These are phyloP conservation scores for Steinernema carpocapsae DNA, from an alignment of 2,888 invertebrate genomes.

Conservation along the genomic window DNA sequence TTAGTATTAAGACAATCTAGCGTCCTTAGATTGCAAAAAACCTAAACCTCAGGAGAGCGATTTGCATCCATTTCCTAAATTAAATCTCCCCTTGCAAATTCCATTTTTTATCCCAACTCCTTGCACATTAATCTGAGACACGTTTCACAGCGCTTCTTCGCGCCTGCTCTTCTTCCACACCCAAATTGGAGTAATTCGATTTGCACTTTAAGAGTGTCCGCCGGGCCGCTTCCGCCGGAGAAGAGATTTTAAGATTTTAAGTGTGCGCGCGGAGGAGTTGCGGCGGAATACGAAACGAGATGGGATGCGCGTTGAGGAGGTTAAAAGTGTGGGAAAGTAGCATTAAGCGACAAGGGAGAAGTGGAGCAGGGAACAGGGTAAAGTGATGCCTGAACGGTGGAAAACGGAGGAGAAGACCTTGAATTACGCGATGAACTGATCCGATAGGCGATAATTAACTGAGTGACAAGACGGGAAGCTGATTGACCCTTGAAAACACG, in stretches of 20 bases:
- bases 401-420: neutral
- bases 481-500: too few relatives aligned
- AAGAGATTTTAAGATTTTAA: conserved; percentile 21
- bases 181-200: conserved; percentile 33
- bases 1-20: too few relatives aligned
- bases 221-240: conserved; percentile 16
- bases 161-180: too few relatives aligned
- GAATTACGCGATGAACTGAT: neutral
- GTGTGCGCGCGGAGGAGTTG: neutral
- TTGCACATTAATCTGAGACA: neutral
- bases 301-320: neutral
- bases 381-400: too few relatives aligned
- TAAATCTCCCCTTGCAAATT: neutral
- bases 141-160: neutral
- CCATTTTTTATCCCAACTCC: neutral
- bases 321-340: conserved; percentile 29
- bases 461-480: neutral
- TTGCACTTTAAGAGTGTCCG: conserved; percentile 31
- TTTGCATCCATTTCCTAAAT: too few relatives aligned
- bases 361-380: too few relatives aligned
- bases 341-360: too few relatives aligned
- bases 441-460: neutral
- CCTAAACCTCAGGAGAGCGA: too few relatives aligned
- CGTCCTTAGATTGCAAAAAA: too few relatives aligned
- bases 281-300: conserved; percentile 12